Percentiles rank a stretch among this genome's conserved stretches.
phyloP scores from a whole-genome alignment of 2,888 invertebrate species.

The Bellardia pandia region DNA sequence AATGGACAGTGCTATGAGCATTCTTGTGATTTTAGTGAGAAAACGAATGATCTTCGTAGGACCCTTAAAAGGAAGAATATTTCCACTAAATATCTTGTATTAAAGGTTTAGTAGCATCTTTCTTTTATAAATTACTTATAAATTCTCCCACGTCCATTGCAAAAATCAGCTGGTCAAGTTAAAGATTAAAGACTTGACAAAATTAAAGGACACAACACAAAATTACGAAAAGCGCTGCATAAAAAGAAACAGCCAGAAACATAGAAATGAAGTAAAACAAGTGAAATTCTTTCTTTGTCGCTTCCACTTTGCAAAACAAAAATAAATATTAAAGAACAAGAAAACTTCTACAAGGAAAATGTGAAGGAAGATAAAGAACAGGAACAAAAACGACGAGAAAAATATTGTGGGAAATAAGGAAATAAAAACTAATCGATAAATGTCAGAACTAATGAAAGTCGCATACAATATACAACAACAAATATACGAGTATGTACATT shows the following conservation, averaged over 20 bases:
- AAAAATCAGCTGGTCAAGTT: slow-evolving; percentile 6
- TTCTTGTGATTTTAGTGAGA: too few species aligned
- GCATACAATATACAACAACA: slow-evolving; percentile 10
- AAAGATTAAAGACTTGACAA: slow-evolving; percentile 15
- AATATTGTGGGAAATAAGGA: slow-evolving; percentile 53
- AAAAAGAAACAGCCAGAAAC: slow-evolving; percentile 11
- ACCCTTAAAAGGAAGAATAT: too few species aligned
- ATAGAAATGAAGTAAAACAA: slow-evolving; percentile 19
- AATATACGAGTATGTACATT: too few species aligned
- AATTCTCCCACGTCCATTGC: background rate
- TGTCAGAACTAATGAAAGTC: slow-evolving; percentile 73
- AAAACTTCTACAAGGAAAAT: slow-evolving; percentile 20
- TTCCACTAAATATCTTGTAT: too few species aligned
- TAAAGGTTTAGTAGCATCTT: too few species aligned
- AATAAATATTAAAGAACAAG: background rate
- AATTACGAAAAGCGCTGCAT: background rate
- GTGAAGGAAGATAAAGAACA: background rate
- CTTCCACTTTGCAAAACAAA: background rate
- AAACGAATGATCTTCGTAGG: too few species aligned
- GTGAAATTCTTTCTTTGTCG: slow-evolving; percentile 5
- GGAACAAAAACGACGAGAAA: background rate
- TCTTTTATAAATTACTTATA: slow-evolving; percentile 12
- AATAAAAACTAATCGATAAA: slow-evolving; percentile 72
- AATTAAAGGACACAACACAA: background rate
- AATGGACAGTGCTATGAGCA: too few species aligned